A percentile compares a stretch with the other conserved stretches of the same genome.
Evolutionary conservation across 2,113 vertebrate genomes (phyloP).

Genomic region (Platanista minor): DNA sequence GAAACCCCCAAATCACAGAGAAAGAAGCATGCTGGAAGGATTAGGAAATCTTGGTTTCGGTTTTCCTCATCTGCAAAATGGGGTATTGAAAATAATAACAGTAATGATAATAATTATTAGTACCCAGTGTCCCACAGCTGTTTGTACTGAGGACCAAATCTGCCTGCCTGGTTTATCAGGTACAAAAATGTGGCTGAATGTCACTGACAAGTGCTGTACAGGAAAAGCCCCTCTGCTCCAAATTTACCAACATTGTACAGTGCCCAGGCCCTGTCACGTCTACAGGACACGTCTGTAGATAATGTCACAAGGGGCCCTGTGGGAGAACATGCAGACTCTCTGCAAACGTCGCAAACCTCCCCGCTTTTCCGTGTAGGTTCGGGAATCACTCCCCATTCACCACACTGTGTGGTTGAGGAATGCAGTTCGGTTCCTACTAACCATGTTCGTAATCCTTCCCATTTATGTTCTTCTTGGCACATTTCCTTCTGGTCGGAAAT

Average conservation of each 20-base stretch:
- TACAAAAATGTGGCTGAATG: background rate
- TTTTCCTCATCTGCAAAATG: background rate
- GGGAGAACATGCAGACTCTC: background rate
- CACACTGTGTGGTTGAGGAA: background rate
- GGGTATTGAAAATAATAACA: background rate
- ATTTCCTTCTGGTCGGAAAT: background rate
- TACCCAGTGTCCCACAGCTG: background rate
- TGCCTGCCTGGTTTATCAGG: no score
- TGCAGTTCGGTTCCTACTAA: background rate
- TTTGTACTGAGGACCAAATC: background rate
- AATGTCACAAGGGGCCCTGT: no score
- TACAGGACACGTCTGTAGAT: background rate
- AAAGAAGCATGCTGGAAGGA: background rate
- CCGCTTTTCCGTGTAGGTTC: background rate
- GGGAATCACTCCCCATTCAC: background rate
- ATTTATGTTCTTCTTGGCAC: background rate
- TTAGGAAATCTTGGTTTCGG: background rate
- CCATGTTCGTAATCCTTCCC: background rate
- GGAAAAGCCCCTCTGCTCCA: background rate
- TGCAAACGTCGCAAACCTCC: background rate
- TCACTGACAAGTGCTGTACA: background rate
- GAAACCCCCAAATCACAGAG: background rate
- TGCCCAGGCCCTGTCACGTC: background rate
- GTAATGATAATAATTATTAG: no score
- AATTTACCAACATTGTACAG: background rate